A percentile compares a stretch with the other conserved stretches of the same genome.
Conservation (phyloP, 2,797 vertebrate genomes). For the Galaxias olidus region DNA sequence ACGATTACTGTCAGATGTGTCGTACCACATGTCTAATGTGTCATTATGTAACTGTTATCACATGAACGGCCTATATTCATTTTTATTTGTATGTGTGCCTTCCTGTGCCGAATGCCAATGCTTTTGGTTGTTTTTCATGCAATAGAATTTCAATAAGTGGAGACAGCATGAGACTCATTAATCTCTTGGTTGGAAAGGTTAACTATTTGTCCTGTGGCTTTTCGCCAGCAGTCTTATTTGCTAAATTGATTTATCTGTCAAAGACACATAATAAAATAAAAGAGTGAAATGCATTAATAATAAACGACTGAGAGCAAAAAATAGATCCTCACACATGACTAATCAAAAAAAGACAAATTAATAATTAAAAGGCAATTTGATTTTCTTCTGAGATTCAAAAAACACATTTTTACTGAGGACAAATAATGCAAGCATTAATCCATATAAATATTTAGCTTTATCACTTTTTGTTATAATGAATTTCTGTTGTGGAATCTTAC, state of each 20-base stretch:
- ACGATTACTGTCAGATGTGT: slow-evolving; percentile 46
- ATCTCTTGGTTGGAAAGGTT: slow-evolving; percentile 49
- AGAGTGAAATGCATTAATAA: slow-evolving; percentile 17
- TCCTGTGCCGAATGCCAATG: neutral
- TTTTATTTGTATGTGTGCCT: slow-evolving; percentile 29
- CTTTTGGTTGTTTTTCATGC: slow-evolving; percentile 11
- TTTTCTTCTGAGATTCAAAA: too few species aligned
- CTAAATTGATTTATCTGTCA: slow-evolving; percentile 37
- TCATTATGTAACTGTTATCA: slow-evolving; percentile 38
- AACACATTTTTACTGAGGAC: too few species aligned
- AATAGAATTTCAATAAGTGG: slow-evolving; percentile 29
- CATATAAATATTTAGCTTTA: too few species aligned
- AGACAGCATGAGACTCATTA: slow-evolving; percentile 49
- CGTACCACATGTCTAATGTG: slow-evolving; percentile 17
- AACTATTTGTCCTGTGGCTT: slow-evolving; percentile 18
- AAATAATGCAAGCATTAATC: too few species aligned
- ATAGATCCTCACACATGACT: neutral
- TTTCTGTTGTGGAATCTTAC: too few species aligned
- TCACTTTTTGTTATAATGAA: too few species aligned
- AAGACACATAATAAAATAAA: slow-evolving; percentile 21
- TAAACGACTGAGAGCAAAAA: neutral
- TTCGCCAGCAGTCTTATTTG: slow-evolving; percentile 11
- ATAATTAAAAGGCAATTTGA: neutral
- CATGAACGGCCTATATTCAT: neutral
- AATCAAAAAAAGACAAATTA: neutral